Evolutionary conservation across 2,113 vertebrate genomes (phyloP), one percentile per base, ranked within the genome.

Genomic region (Ibidorhyncha struthersii): DNA sequence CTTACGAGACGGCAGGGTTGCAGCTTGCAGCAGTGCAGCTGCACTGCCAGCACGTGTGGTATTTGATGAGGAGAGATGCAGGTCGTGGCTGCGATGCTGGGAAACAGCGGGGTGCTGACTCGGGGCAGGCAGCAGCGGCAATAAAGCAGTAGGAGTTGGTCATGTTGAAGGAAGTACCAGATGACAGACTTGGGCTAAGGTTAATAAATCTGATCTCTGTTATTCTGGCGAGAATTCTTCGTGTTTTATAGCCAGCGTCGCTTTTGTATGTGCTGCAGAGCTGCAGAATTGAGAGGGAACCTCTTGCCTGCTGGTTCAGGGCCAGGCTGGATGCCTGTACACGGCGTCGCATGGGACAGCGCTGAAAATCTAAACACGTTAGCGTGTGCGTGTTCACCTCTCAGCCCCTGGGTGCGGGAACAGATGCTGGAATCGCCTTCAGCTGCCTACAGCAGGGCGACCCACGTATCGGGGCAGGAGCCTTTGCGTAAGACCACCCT

Each of bases 121-220:
- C 2, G 2, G 45, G 27, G 58, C 34, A 23, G 82, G 61, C 40
- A 61, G 47, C 43, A 45, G 52, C 0, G 0, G 25, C 77, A 62
- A 49, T 38, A 55, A 77, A 83, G 77, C 63, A 32, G 38, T 59
- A 55, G 78, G 23, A 87, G 63, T 5, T 26, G 21, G 56, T 87
- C 1, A 0, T 41, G 52, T 76, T 45, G 65, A 66, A 58, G 55
- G 79, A 88, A 88, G 71, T 43, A 53, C 36, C 34, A 61, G 58
- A 20, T 71, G 50, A 78, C 13, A 86, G 62, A 32, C 63, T 66
- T 29, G 49, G 59, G 63, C 40, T 63, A 53, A 63, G 43, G 38
- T 84, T 84, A 93, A 79, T 85, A 71, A 71, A 89, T 76, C 73
- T 79, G 50, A 50, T 65, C 52, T 78, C 29, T 73, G 14, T 65